Evolutionary conservation across 2,113 vertebrate genomes (phyloP).

Genomic region (Psophia crepitans): DNA sequence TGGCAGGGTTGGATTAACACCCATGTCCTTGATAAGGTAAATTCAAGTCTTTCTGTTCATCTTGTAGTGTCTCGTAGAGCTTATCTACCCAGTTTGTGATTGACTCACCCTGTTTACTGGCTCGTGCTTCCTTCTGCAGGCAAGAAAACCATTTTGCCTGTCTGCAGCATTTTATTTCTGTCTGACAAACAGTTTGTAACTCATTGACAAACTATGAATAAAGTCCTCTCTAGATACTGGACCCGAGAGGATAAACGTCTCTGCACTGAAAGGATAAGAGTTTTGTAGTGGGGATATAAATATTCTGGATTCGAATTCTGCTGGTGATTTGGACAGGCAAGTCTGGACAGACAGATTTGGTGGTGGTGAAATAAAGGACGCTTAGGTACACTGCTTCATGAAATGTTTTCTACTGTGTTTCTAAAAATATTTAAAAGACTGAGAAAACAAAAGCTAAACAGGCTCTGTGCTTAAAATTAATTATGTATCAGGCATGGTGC

Average conservation of each 20-base stretch:
- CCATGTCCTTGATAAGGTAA: background rate
- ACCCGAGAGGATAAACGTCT: background rate
- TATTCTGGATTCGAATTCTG: background rate
- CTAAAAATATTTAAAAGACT: background rate
- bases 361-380: rapidly evolving
- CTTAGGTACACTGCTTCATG: background rate
- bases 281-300: background rate
- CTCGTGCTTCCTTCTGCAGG: background rate
- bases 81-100: background rate
- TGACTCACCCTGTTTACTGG: background rate
- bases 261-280: background rate
- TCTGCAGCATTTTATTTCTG: background rate
- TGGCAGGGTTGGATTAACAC: background rate
- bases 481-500: background rate
- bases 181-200: constrained; percentile 14
- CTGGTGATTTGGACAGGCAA: background rate
- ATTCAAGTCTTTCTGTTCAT: background rate
- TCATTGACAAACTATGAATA: background rate
- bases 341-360: background rate
- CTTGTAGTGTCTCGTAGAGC: rapidly evolving
- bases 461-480: background rate
- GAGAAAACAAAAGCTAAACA: background rate
- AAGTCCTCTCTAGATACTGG: background rate
- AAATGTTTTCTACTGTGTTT: background rate
- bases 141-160: background rate